phyloP scores from a whole-genome alignment of 1,140 invertebrate genomes.

The Cotesia chilonis region DNA sequence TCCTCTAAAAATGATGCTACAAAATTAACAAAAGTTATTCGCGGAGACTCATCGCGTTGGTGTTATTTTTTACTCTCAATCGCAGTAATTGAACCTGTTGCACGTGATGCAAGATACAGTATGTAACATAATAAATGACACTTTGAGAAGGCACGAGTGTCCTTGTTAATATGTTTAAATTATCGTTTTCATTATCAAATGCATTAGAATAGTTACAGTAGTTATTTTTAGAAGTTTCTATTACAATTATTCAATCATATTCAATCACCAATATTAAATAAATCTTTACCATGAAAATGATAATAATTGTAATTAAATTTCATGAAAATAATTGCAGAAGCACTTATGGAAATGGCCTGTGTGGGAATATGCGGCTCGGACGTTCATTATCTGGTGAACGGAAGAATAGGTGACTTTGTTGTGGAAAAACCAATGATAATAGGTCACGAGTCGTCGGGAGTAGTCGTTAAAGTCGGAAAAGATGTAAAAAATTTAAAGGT shows the following conservation, averaged over 20 bases:
- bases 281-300: background rate
- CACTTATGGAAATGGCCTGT: conserved; percentile 85
- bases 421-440: conserved; percentile 87
- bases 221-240: too few relatives aligned
- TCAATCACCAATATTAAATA: background rate
- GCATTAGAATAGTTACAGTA: too few relatives aligned
- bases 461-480: conserved; percentile 75
- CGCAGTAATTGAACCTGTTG: too few relatives aligned
- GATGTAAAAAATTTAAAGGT: conserved; percentile 81
- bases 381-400: conserved; percentile 88
- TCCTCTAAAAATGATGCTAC: too few relatives aligned
- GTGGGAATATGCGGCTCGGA: conserved; percentile 98
- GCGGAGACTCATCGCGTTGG: too few relatives aligned
- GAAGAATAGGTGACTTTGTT: conserved; percentile 84
- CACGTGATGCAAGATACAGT: too few relatives aligned
- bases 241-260: background rate
- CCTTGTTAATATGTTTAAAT: too few relatives aligned
- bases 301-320: background rate
- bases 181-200: too few relatives aligned
- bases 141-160: too few relatives aligned
- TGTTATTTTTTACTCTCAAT: too few relatives aligned
- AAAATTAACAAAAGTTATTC: too few relatives aligned
- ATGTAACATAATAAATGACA: too few relatives aligned
- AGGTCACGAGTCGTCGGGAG: conserved; percentile 87
- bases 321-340: conserved; percentile 71